These are phyloP conservation scores for Epinephelus moara DNA, from an alignment of 2,113 vertebrate genomes.

Conservation along the genomic window DNA sequence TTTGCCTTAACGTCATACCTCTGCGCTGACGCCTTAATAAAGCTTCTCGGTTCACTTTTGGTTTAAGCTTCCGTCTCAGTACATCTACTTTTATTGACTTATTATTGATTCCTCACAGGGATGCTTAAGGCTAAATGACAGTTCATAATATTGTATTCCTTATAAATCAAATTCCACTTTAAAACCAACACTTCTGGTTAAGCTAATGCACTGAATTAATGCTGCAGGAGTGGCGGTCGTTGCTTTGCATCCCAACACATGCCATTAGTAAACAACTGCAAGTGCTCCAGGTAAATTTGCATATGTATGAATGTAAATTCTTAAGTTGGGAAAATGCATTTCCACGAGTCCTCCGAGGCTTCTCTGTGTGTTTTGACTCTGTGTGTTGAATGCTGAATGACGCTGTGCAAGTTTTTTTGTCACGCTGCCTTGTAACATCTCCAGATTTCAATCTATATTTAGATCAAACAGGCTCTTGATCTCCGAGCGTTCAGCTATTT, in stretches of 20 bases:
- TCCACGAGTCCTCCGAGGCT: slow-evolving; percentile 19
- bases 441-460: slow-evolving; percentile 61
- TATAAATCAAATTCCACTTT: slow-evolving; percentile 2
- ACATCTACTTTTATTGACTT: not conserved
- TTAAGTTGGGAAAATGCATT: slow-evolving; percentile 29
- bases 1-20: not conserved
- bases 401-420: slow-evolving; percentile 38
- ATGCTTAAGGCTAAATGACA: not conserved
- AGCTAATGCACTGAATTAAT: not conserved
- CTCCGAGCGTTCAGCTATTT: slow-evolving; percentile 46
- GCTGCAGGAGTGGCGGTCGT: not conserved
- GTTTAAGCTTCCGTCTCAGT: not conserved
- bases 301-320: slow-evolving; percentile 56
- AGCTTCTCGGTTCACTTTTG: not conserved
- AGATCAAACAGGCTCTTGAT: slow-evolving; percentile 67
- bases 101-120: not conserved
- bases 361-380: not conserved
- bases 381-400: slow-evolving; percentile 38
- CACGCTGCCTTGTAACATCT: slow-evolving; percentile 43
- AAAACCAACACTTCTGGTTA: slow-evolving; percentile 2
- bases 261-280: slow-evolving; percentile 35
- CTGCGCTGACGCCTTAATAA: not conserved
- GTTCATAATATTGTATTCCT: not conserved
- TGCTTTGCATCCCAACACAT: slow-evolving; percentile 30
- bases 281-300: slow-evolving; percentile 36